Percentiles rank a stretch among this genome's conserved stretches.
These are phyloP conservation scores for Pemphigus obesinymphae DNA, from an alignment of 1,140 invertebrate species.

Conservation along the genomic window DNA sequence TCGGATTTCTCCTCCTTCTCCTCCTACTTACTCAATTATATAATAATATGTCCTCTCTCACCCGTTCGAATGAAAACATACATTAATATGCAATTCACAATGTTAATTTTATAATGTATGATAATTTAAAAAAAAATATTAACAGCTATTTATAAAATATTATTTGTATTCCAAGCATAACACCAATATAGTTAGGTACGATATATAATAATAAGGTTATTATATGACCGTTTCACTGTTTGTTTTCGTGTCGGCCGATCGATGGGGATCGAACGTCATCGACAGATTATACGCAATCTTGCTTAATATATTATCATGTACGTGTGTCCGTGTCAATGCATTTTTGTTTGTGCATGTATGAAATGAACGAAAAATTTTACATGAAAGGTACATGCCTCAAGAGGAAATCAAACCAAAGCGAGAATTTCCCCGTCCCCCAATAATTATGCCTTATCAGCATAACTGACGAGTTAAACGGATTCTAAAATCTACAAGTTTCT, in stretches of 20 bases:
- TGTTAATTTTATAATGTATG: neutral
- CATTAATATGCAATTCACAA: neutral
- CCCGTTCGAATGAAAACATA: neutral
- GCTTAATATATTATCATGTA: no score
- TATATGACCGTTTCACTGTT: neutral
- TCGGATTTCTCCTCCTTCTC: neutral
- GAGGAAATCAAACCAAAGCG: no score
- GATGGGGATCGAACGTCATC: neutral
- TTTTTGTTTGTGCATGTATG: no score
- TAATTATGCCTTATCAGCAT: no score
- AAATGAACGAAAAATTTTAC: no score
- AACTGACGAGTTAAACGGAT: no score
- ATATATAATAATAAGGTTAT: neutral
- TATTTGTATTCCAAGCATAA: slow-evolving; percentile 14
- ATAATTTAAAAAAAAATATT: neutral
- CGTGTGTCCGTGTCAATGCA: no score
- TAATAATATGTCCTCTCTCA: neutral
- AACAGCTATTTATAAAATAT: slow-evolving; percentile 7
- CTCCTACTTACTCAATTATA: no score
- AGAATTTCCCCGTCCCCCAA: no score
- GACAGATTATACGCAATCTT: no score
- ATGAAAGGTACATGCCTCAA: no score
- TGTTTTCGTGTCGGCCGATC: neutral
- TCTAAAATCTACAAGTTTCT: no score
- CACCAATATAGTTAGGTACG: neutral